Percentiles rank a stretch among this genome's conserved stretches.
Evolutionary conservation across 37 sponge, comb jelly and placozoan genomes (phyloP).

Genomic region (Hormiphora californensis): DNA sequence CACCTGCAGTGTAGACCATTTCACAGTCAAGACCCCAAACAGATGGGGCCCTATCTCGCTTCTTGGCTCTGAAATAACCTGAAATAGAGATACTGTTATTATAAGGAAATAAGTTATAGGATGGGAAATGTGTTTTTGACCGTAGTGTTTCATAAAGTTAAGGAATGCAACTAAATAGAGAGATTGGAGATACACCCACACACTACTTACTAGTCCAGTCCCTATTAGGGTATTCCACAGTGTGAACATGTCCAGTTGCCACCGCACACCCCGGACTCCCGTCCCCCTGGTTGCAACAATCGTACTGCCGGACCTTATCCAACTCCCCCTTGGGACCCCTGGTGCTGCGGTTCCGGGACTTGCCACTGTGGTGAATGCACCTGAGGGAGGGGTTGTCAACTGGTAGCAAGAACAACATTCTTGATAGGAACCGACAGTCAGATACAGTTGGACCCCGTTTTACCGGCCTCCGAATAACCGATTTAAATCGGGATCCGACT

Average conservation of each 20-base stretch:
- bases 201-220: conserved; percentile 40
- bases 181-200: neutral
- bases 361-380: conserved; percentile 34
- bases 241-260: conserved; percentile 19
- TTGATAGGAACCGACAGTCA: too few species aligned
- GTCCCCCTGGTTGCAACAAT: conserved; percentile 14
- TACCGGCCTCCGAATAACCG: too few species aligned
- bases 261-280: conserved; percentile 43
- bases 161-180: too few species aligned
- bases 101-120: too few species aligned
- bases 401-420: too few species aligned
- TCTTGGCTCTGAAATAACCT: conserved; percentile 5
- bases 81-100: too few species aligned
- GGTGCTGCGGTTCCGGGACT: neutral
- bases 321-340: conserved; percentile 26
- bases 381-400: too few species aligned
- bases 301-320: neutral
- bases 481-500: too few species aligned
- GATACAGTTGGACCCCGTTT: too few species aligned
- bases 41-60: neutral
- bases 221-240: neutral
- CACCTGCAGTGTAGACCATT: conserved; percentile 47
- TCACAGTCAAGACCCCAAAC: conserved; percentile 47
- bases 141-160: too few species aligned
- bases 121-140: too few species aligned